Conservation (phyloP, 2,113 vertebrate genomes). For the Mustelus asterias region DNA sequence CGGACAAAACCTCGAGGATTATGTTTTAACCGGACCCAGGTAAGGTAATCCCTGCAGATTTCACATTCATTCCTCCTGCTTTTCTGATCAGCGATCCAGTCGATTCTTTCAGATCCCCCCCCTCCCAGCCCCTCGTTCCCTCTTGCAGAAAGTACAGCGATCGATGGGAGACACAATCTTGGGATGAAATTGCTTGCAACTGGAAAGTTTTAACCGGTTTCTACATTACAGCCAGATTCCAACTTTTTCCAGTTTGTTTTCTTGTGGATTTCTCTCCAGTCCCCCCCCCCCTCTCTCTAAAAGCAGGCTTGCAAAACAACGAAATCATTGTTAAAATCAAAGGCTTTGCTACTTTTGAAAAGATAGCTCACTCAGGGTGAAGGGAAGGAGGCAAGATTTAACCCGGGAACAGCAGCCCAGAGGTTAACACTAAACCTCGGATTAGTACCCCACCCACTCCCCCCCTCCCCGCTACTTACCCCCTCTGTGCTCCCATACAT, state of each 20-base stretch:
- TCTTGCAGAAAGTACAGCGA: background rate
- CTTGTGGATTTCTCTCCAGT: background rate
- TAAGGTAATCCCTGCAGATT: background rate
- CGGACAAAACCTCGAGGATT: background rate
- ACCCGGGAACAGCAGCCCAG: background rate
- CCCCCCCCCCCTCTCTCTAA: no score
- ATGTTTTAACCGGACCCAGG: background rate
- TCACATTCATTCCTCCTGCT: background rate
- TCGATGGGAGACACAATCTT: background rate
- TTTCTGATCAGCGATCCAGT: background rate
- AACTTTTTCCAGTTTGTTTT: background rate
- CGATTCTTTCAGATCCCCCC: no score
- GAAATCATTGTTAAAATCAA: background rate
- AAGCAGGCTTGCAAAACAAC: background rate
- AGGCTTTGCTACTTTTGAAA: background rate
- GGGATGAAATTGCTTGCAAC: background rate
- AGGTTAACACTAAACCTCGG: background rate
- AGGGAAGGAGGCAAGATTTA: background rate
- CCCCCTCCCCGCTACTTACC: no score
- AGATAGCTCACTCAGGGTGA: background rate
- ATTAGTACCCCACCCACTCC: no score
- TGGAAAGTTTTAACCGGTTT: background rate
- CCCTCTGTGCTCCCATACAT: background rate
- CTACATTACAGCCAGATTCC: background rate
- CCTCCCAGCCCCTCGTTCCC: no score